phyloP scores from a whole-genome alignment of 2,797 vertebrate genomes.

The Eulemur coronatus region DNA sequence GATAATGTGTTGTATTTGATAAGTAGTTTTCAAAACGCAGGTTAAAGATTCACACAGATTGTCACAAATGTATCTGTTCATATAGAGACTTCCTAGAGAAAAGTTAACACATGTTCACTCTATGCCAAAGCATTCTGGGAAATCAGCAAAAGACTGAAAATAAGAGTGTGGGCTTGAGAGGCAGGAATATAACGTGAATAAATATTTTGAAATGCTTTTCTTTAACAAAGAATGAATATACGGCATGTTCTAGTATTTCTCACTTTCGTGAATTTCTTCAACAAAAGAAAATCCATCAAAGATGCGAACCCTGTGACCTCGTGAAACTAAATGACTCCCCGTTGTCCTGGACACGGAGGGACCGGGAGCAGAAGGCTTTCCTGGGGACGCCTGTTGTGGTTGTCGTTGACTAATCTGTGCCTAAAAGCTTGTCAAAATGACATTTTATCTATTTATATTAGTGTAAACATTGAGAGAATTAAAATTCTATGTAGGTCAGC shows the following conservation, averaged over 20 bases:
- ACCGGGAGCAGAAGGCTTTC: not conserved
- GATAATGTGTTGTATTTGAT: not conserved
- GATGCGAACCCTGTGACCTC: not conserved
- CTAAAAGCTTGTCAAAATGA: not conserved
- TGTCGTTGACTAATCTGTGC: not conserved
- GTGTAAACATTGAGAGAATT: not conserved
- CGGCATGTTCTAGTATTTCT: not conserved
- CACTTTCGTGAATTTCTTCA: not conserved
- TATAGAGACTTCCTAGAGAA: not conserved
- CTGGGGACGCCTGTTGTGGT: not conserved
- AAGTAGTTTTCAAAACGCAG: not conserved
- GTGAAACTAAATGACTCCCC: not conserved
- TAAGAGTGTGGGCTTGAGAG: not conserved
- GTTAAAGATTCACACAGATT: not conserved
- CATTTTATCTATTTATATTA: not conserved
- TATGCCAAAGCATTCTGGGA: not conserved
- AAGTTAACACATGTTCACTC: not conserved
- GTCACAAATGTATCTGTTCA: not conserved
- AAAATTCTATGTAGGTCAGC: not conserved
- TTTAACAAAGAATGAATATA: not conserved
- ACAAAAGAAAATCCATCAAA: not conserved
- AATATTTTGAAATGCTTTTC: not conserved
- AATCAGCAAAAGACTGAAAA: not conserved
- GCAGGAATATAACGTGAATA: not conserved
- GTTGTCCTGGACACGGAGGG: fast-evolving